Evolutionary conservation across 2,797 vertebrate species (phyloP).

Genomic region (Gymnothorax reevesii): DNA sequence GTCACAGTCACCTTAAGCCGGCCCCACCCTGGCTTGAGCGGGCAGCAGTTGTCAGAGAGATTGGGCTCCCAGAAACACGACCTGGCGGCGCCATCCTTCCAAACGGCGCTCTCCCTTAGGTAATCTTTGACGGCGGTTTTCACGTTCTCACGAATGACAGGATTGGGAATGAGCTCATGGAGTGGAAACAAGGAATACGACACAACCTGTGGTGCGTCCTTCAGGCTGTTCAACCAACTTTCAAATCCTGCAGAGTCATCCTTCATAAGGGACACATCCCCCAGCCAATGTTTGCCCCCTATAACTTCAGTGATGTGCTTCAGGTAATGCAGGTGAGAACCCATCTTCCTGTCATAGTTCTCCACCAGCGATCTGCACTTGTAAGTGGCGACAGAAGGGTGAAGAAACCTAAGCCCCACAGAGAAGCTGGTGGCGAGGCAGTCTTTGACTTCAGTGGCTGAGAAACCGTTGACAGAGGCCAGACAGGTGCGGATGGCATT

Average conservation of each 20-base stretch:
- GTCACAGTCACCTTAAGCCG: slow-evolving; percentile 45
- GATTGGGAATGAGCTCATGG: too few species aligned
- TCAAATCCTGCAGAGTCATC: neutral
- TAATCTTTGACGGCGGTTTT: slow-evolving; percentile 54
- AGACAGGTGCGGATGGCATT: slow-evolving; percentile 61
- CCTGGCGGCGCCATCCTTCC: slow-evolving; percentile 52
- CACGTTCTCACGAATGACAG: too few species aligned
- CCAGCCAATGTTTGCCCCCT: neutral
- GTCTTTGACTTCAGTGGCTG: slow-evolving; percentile 24
- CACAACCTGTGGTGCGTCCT: too few species aligned
- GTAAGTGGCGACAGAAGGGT: rapidly evolving
- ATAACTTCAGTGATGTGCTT: slow-evolving; percentile 21
- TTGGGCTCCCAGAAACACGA: slow-evolving; percentile 29
- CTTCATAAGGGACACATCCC: slow-evolving; percentile 54
- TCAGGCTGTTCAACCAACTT: too few species aligned
- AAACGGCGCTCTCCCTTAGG: slow-evolving; percentile 49
- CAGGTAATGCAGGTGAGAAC: slow-evolving; percentile 49
- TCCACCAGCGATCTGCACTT: slow-evolving; percentile 56
- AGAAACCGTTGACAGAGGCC: slow-evolving; percentile 51
- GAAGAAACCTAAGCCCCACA: slow-evolving; percentile 14
- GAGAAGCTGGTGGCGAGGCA: slow-evolving; percentile 59
- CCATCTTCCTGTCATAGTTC: slow-evolving; percentile 26
- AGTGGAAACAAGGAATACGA: too few species aligned
- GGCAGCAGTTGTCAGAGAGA: slow-evolving; percentile 56
- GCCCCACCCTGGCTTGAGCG: slow-evolving; percentile 32